phyloP scores from a whole-genome alignment of 2,797 vertebrate species.

The Margarornis squamiger region DNA sequence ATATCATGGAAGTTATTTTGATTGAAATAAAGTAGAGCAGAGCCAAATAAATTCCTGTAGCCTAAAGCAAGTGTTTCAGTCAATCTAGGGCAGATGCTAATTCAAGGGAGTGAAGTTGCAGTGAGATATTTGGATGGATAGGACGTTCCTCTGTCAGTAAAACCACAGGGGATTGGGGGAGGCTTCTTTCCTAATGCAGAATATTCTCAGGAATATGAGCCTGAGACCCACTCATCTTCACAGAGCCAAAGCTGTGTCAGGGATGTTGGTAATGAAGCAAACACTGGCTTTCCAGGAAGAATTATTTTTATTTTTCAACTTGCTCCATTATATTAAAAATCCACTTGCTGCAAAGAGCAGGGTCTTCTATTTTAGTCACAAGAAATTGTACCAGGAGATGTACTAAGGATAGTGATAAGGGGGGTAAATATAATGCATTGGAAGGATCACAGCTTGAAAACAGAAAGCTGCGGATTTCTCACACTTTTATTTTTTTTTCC shows the following conservation, averaged over 20 bases:
- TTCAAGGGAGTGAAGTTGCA: neutral
- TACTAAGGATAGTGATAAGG: neutral
- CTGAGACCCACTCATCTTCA: neutral
- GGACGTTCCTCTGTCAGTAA: neutral
- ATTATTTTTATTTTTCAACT: neutral
- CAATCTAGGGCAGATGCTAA: neutral
- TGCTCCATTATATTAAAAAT: neutral
- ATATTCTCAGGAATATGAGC: neutral
- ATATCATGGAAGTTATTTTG: neutral
- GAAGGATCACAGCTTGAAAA: neutral
- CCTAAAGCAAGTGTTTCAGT: neutral
- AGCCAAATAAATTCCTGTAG: neutral
- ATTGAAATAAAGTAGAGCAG: neutral
- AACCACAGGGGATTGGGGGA: neutral
- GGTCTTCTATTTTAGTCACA: neutral
- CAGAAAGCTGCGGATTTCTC: neutral
- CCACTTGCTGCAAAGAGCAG: neutral
- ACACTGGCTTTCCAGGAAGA: neutral
- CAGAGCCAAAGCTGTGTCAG: neutral
- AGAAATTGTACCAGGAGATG: neutral
- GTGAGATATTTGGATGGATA: neutral
- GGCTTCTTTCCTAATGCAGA: neutral
- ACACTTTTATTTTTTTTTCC: neutral
- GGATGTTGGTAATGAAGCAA: neutral
- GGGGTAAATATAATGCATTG: neutral